Evolutionary conservation across 2,797 vertebrate genomes (phyloP).

Genomic region (Crenuchus spilurus): DNA sequence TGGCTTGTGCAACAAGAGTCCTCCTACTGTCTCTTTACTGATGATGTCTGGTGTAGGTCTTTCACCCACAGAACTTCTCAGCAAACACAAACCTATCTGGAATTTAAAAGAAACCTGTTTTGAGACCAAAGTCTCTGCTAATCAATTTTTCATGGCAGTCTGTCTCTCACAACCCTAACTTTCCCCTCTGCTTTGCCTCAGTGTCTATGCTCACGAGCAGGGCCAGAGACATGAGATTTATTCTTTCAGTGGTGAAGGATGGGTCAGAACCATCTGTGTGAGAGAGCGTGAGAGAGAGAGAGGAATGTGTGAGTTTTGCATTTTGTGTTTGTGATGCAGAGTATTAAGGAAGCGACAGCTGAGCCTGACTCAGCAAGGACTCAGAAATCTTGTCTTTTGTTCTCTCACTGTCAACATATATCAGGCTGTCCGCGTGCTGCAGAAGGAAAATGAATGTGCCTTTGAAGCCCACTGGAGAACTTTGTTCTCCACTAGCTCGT

Average conservation of each 20-base stretch:
- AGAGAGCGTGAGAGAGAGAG: not conserved
- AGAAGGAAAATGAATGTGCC: constrained; percentile 25
- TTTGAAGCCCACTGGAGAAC: constrained; percentile 50
- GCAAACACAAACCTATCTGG: constrained; percentile 4
- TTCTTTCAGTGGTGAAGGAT: constrained; percentile 12
- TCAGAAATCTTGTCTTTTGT: constrained; percentile 39
- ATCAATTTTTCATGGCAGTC: constrained; percentile 39
- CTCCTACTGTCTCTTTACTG: too few species aligned
- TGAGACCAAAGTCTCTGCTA: constrained; percentile 32
- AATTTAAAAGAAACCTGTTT: constrained; percentile 31
- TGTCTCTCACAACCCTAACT: not conserved
- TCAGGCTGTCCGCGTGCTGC: constrained; percentile 18
- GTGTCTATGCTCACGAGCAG: not conserved
- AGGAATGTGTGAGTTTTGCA: constrained; percentile 6
- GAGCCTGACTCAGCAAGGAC: constrained; percentile 23
- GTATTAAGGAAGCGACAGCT: constrained; percentile 13
- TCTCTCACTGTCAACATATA: constrained; percentile 29
- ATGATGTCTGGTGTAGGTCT: too few species aligned
- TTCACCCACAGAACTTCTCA: not conserved
- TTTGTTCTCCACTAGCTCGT: constrained; percentile 14
- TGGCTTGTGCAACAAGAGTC: too few species aligned
- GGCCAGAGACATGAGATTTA: not conserved
- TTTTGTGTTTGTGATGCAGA: constrained; percentile 25
- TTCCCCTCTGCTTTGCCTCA: not conserved
- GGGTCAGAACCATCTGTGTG: not conserved